Percentiles rank a stretch among this genome's conserved stretches.
These are phyloP conservation scores for Salminus brasiliensis DNA, from an alignment of 2,113 vertebrate genomes.

Conservation along the genomic window DNA sequence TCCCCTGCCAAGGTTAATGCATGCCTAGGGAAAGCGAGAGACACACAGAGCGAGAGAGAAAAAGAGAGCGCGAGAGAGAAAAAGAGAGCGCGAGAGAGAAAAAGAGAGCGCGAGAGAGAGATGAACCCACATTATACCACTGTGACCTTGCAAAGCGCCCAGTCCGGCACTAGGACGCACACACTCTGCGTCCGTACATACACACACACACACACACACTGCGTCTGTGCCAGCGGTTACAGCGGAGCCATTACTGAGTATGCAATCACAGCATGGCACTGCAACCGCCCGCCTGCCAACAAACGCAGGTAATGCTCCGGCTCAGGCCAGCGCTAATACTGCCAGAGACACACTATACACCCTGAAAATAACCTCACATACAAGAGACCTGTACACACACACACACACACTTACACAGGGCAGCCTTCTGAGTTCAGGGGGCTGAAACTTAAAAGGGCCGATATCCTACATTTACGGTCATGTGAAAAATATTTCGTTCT, in stretches of 20 bases:
- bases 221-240: constrained; percentile 23
- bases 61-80: not conserved
- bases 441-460: too few species aligned
- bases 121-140: not conserved
- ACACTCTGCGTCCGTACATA: too few species aligned
- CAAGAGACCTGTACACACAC: not conserved
- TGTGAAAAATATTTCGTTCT: too few species aligned
- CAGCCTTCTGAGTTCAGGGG: too few species aligned
- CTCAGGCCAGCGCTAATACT: not conserved
- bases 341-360: not conserved
- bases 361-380: not conserved
- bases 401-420: too few species aligned
- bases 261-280: not conserved
- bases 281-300: not conserved
- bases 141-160: constrained; percentile 1
- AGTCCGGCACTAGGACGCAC: not conserved
- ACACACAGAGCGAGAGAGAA: not conserved
- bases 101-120: not conserved
- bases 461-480: too few species aligned
- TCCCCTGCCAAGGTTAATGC: constrained; percentile 15
- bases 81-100: too few species aligned
- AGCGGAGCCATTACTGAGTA: constrained; percentile 10
- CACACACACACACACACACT: not conserved
- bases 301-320: not conserved
- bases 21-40: not conserved